These are phyloP conservation scores for Jacana jacana DNA, from an alignment of 2,113 vertebrate genomes.

Conservation along the genomic window DNA sequence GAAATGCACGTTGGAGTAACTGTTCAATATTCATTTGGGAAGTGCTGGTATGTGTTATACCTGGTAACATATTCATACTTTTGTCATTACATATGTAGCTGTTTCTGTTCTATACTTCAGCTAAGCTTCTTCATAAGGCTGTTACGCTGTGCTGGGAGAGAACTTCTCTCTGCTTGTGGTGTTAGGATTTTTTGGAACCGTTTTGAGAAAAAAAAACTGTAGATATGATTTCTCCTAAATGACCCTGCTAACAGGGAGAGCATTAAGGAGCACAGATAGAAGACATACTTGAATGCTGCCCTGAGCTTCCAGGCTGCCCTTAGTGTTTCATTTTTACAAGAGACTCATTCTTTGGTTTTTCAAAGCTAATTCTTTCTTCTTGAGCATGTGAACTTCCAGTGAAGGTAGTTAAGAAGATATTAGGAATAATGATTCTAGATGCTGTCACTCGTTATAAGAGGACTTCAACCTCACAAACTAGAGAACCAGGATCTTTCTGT, in stretches of 20 bases:
- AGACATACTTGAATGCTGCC: background rate
- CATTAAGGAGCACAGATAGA: background rate
- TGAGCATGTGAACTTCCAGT: background rate
- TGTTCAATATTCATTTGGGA: constrained; percentile 62
- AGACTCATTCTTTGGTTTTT: background rate
- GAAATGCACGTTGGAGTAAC: constrained; percentile 17
- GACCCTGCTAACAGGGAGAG: background rate
- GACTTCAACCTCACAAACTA: background rate
- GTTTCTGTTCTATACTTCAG: background rate
- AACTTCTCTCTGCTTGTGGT: background rate
- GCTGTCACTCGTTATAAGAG: background rate
- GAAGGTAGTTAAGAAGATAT: background rate
- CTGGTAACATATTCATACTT: background rate
- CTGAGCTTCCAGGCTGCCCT: background rate
- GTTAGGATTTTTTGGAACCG: background rate
- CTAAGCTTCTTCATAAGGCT: background rate
- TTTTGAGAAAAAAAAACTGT: background rate
- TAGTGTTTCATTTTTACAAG: background rate
- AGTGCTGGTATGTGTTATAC: background rate
- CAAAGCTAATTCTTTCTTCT: background rate
- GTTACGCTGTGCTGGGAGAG: background rate
- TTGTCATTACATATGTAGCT: background rate
- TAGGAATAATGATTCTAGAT: background rate
- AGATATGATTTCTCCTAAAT: background rate
- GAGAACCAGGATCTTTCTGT: background rate